Conservation (phyloP, 2,888 invertebrate genomes). For the Bimastos eiseni region DNA sequence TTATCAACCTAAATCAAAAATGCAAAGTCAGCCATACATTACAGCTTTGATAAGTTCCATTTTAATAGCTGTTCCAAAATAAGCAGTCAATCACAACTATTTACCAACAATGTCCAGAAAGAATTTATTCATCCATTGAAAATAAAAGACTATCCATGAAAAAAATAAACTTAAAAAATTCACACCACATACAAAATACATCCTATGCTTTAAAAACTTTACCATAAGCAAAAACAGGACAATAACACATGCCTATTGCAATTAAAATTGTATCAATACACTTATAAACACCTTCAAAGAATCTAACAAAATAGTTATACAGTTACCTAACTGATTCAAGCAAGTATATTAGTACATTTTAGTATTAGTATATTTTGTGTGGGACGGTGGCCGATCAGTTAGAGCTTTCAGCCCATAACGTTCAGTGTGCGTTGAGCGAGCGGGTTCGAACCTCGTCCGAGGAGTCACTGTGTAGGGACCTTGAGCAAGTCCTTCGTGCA, state of each 20-base stretch:
- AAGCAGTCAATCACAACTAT: background rate
- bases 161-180: background rate
- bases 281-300: no score
- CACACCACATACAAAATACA: background rate
- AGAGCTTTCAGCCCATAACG: no score
- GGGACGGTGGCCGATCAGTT: no score
- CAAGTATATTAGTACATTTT: no score
- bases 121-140: background rate
- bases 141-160: background rate
- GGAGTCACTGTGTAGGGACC: no score
- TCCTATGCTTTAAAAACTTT: background rate
- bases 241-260: background rate
- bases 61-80: background rate
- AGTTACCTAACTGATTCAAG: no score
- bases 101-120: background rate
- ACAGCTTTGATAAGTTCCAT: background rate
- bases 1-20: conserved; percentile 48
- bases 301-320: no score
- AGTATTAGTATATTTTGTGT: no score
- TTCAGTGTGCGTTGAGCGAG: no score
- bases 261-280: no score
- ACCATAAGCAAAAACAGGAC: background rate
- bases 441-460: no score
- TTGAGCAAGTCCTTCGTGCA: no score
- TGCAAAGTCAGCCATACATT: background rate